Evolutionary conservation across 2,797 vertebrate genomes (phyloP), one percentile per base, ranked within the genome.

Genomic region (Florisuga fusca): DNA sequence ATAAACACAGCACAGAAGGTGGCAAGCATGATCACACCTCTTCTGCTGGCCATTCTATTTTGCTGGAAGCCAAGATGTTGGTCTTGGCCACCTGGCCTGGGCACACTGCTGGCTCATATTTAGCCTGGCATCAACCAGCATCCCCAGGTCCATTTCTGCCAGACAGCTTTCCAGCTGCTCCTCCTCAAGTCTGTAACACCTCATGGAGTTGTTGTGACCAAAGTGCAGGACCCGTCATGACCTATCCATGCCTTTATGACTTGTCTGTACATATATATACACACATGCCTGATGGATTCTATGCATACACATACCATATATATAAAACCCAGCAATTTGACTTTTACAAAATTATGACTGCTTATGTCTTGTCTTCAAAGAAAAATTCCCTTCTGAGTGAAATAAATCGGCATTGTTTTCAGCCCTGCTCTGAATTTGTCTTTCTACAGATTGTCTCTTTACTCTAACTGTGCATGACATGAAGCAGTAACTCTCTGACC

Each of bases 241-340:
- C 10, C 38, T 11, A n/a, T 43, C 34, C 17, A 6, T 34, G 14
- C 15, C 5, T 36, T 48, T 62, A 10, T 34, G 7, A 1, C 0
- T 17, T 13, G 5, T 21, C 43, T 34, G 3, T 58, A n/a, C 5
- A 4, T 50, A 18, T 21, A 18, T 4, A 13, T 5, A 54, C 2
- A 26, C 7, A 15, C 9, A 6, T 9, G 20, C 8, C 3, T 2
- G 18, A 45, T 1, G 8, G n/a, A 26, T 20, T 57, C 22, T 43
- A 4, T 7, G 41, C 1, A 7, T 59, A 36, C 0, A 0, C 7
- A 22, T 9, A 45, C 20, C 7, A 7, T 38, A 31, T 3, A 2
- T 33, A 46, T 11, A 90, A 80, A 82, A 57, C 26, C 4, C 20
- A 68, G 34, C 22, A 71, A 67, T 68, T 0, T 15, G 9, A 67